These are phyloP conservation scores for Gadopsis bispinosus DNA, from an alignment of 2,797 vertebrate species.

Conservation along the genomic window DNA sequence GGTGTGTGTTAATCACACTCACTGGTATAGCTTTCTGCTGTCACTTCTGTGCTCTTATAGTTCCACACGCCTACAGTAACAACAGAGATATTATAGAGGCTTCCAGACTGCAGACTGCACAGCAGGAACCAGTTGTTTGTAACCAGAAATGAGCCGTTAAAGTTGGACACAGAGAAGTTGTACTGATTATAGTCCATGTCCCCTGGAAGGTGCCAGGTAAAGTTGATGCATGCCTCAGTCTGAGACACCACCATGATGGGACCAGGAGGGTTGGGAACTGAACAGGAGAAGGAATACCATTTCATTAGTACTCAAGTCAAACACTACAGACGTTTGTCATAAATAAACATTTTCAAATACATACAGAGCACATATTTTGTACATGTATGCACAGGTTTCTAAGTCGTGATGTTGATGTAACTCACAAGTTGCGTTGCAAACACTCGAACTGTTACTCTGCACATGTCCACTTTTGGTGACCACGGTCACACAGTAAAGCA, in stretches of 20 bases:
- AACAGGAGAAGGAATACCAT: background rate
- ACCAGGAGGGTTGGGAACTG: conserved; percentile 82
- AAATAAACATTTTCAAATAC: background rate
- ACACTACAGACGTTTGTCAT: background rate
- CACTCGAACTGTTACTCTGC: rapidly evolving
- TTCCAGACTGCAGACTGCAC: conserved; percentile 60
- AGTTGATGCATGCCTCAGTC: conserved; percentile 64
- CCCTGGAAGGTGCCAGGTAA: conserved; percentile 74
- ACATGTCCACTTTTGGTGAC: conserved; percentile 56
- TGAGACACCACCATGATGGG: conserved; percentile 45
- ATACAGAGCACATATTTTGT: background rate
- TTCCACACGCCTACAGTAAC: conserved; percentile 59
- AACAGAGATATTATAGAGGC: conserved; percentile 48
- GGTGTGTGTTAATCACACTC: conserved; percentile 47
- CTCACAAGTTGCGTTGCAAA: conserved; percentile 80
- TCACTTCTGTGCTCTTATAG: conserved; percentile 67
- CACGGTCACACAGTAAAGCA: conserved; percentile 61
- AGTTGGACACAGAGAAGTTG: conserved; percentile 60
- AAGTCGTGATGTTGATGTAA: background rate
- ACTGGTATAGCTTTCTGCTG: conserved; percentile 72
- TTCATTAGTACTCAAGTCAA: background rate
- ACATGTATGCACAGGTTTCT: background rate
- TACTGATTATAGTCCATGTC: conserved; percentile 61
- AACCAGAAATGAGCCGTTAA: rapidly evolving
- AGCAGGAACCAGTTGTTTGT: conserved; percentile 31